A percentile compares a stretch with the other conserved stretches of the same genome.
phyloP scores from a whole-genome alignment of 2,797 vertebrate species.

The Mormyrus hasselquistii region DNA sequence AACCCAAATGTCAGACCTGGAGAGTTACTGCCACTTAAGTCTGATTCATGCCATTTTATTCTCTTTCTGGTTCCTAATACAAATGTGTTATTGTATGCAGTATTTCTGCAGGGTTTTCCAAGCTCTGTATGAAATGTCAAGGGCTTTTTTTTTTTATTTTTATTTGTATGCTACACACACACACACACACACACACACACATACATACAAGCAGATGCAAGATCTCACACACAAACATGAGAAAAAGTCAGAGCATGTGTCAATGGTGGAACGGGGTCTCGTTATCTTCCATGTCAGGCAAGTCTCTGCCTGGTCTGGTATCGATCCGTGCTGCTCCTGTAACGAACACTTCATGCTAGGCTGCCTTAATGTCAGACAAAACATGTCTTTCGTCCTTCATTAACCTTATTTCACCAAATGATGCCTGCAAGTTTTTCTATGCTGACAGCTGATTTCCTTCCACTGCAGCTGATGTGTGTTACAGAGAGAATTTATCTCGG shows the following conservation, averaged over 20 bases:
- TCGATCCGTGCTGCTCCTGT: slow-evolving; percentile 33
- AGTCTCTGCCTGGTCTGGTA: neutral
- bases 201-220: neutral
- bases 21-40: slow-evolving; percentile 30
- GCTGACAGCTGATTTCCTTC: neutral
- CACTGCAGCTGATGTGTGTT: neutral
- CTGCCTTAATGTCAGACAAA: slow-evolving; percentile 31
- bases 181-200: neutral
- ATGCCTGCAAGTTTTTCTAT: neutral
- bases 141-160: slow-evolving; percentile 18
- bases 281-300: neutral
- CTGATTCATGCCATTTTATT: slow-evolving; percentile 39
- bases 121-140: slow-evolving; percentile 39
- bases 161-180: neutral
- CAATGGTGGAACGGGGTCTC: neutral
- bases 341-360: slow-evolving; percentile 29
- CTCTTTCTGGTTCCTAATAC: slow-evolving; percentile 19
- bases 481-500: neutral
- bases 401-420: slow-evolving; percentile 29
- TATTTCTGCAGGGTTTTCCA: slow-evolving; percentile 30
- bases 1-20: slow-evolving; percentile 37
- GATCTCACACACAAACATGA: neutral
- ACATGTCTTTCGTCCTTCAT: slow-evolving; percentile 27
- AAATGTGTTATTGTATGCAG: slow-evolving; percentile 32
- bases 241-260: neutral